A percentile compares a stretch with the other conserved stretches of the same genome.
Conservation (phyloP, 2,888 invertebrate species). For the Dascillus cervinus region DNA sequence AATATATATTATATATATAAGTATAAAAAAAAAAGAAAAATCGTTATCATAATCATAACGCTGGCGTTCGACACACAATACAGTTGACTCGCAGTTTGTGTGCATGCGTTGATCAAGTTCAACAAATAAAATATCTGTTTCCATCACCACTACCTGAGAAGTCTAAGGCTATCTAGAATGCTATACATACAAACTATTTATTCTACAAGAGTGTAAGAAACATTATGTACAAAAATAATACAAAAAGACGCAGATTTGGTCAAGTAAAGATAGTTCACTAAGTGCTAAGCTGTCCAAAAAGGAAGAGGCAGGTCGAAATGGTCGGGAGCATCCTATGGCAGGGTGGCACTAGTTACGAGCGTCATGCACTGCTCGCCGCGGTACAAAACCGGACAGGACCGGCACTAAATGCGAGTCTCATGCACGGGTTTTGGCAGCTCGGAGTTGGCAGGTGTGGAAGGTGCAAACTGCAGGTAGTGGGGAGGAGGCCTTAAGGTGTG, state of each 20-base stretch:
- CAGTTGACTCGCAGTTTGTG: constrained; percentile 41
- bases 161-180: constrained; percentile 44
- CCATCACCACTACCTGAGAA: constrained; percentile 42
- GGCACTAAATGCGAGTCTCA: constrained; percentile 62
- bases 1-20: constrained; percentile 7
- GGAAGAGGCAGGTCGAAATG: constrained; percentile 23
- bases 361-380: constrained; percentile 33
- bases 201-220: constrained; percentile 41
- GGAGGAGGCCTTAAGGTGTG: constrained; percentile 46
- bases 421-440: constrained; percentile 60
- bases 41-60: constrained; percentile 16
- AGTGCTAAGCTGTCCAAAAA: constrained; percentile 37
- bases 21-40: constrained; percentile 8
- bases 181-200: constrained; percentile 47
- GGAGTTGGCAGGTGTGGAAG: constrained; percentile 50
- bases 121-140: constrained; percentile 32
- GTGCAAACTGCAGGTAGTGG: constrained; percentile 48
- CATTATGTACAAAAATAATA: constrained; percentile 42
- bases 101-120: constrained; percentile 36
- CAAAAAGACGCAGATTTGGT: constrained; percentile 35
- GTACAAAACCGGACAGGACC: constrained; percentile 33
- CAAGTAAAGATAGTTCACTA: constrained; percentile 37
- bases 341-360: constrained; percentile 23
- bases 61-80: constrained; percentile 41
- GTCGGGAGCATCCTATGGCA: constrained; percentile 21